Base-by-base conservation (phyloP, 2,888 invertebrate species). In the Tinea trinotella region DNA sequence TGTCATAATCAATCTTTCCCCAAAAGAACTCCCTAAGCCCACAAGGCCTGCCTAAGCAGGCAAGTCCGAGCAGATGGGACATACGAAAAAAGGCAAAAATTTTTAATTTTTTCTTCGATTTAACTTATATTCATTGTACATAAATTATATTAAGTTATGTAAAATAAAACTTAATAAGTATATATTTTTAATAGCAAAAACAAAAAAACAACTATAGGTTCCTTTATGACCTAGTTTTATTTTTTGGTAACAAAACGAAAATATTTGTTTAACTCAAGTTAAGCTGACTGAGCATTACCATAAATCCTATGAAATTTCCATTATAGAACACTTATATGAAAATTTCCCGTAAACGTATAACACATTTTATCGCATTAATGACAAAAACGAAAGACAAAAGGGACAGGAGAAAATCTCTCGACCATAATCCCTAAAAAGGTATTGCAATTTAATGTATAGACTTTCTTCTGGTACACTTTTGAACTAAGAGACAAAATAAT, bases 351-450 rank as follows among this genome's bases (percentile, higher is more conserved):
- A n/a, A 30, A 30, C 30, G 7, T 40, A 35, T 9, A 24, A 24
- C 9, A 24, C 24, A 24, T 35, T 35, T 35, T 35, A 35, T 35
- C 35, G 35, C 49, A 18, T 49, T 49, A 50, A 50, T 50, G 50
- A 48, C 24, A 50, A 24, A 50, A 24, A 22, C 2, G 24, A 24
- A 12, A 50, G 50, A 50, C 50, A 50, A 50, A 48, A 50, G 15
- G 24, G 24, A 7, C n/a, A 12, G 12, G 24, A 20, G 24, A 12
- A 22, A 50, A 20, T 24, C 24, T 48, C 19, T 24, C 24, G 24
- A 6, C 10, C 19, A 9, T 50, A 50, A 50, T 24, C 50, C 50
- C 24, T 18, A 50, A 50, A 50, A 50, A 50, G 24, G 50, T 50
- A 50, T 50, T 50, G 50, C 50, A 5, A 10, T 50, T 50, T 12